Conservation (phyloP, 2,888 invertebrate species). For the Calameuta filiformis region DNA sequence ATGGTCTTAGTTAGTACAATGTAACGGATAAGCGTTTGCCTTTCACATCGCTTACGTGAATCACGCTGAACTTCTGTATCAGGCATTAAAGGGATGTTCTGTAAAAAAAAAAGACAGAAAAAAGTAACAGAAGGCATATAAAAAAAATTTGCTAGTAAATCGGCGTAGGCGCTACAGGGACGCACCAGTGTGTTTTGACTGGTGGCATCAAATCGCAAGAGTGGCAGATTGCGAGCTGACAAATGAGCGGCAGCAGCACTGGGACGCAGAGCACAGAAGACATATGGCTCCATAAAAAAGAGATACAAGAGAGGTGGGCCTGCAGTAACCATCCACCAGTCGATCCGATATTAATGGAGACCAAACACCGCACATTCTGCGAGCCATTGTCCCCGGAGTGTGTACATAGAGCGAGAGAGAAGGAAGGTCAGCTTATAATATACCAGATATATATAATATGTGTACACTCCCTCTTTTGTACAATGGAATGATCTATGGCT, state of each 20-base stretch:
- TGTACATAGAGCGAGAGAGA: conserved; percentile 45
- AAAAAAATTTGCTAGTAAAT: conserved; percentile 4
- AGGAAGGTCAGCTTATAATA: conserved; percentile 32
- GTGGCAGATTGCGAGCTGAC: conserved; percentile 62
- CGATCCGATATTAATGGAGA: conserved; percentile 66
- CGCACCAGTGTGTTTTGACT: conserved; percentile 51
- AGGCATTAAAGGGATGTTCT: neutral
- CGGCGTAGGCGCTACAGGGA: too few relatives aligned
- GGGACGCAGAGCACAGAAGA: conserved; percentile 49
- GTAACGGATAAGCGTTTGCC: too few relatives aligned
- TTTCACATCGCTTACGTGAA: too few relatives aligned
- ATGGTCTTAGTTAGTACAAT: too few relatives aligned
- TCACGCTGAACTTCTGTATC: too few relatives aligned
- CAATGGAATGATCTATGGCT: conserved; percentile 57
- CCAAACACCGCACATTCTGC: conserved; percentile 63
- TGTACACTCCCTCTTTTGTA: conserved; percentile 54
- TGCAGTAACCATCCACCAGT: conserved; percentile 52
- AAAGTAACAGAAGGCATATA: conserved; percentile 3
- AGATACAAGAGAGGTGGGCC: conserved; percentile 39
- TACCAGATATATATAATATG: conserved; percentile 47
- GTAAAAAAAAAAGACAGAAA: conserved; percentile 1
- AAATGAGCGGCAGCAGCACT: conserved; percentile 53
- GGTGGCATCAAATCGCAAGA: conserved; percentile 52
- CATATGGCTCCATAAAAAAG: conserved; percentile 63
- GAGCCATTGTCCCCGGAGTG: conserved; percentile 45